These are phyloP conservation scores for Hexactinellida sp. DNA, from an alignment of 37 sponge, comb jelly and placozoan genomes.

Conservation along the genomic window DNA sequence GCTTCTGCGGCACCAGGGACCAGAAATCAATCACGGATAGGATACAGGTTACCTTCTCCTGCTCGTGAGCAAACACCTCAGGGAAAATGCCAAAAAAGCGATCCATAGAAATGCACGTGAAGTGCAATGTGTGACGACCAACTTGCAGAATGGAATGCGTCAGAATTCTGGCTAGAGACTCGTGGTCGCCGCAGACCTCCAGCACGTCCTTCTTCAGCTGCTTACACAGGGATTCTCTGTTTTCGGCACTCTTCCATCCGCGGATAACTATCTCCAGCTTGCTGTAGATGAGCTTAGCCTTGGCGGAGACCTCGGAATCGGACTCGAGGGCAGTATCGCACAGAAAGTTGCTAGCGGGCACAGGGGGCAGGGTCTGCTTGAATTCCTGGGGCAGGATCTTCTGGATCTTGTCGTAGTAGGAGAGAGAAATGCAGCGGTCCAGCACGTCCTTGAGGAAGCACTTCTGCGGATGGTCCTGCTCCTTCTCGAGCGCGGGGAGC, in stretches of 20 bases:
- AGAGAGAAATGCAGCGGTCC: neutral
- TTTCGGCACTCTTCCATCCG: neutral
- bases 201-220: slow-evolving; percentile 14
- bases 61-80: neutral
- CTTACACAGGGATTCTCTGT: neutral
- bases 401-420: neutral
- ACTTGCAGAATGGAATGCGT: slow-evolving; percentile 66
- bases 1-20: neutral
- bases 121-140: slow-evolving; percentile 21
- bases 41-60: neutral
- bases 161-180: slow-evolving; percentile 49
- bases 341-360: neutral
- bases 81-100: neutral
- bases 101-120: slow-evolving; percentile 4
- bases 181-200: neutral
- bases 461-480: neutral
- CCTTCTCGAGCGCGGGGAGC: slow-evolving; percentile 21
- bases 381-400: slow-evolving; percentile 5
- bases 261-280: neutral
- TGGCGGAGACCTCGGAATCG: neutral
- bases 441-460: slow-evolving; percentile 9
- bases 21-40: neutral
- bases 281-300: neutral
- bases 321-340: neutral
- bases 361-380: neutral